Base-by-base conservation (phyloP, 92 coral and sea anemone species). In the Desmophyllum pertusum region DNA sequence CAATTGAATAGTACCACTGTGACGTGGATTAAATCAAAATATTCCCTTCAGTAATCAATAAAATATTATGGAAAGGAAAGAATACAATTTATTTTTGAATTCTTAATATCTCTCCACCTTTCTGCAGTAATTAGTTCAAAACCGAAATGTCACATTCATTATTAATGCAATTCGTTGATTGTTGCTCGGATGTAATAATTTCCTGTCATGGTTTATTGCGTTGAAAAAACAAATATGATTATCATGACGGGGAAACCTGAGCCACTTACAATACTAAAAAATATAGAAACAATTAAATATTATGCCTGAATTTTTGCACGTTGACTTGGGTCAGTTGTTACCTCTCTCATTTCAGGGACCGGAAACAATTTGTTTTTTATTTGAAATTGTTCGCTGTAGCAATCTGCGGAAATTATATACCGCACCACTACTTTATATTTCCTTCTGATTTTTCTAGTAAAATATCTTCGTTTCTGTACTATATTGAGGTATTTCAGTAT, bases 281-380 rank as follows among this genome's bases (percentile, higher is more conserved):
- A 57, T 6, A 57, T 30, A 30, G 30, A 42, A 40, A n/a, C 76
- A 71, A n/a, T n/a, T n/a, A n/a, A 71, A 71, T 71, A 71, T 50
- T 75, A 75, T 50, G n/a, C 43, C 31, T 75, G 43, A 35, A 19
- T 75, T 75, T 52, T 75, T 75, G 79, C 42, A 30, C 64, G 65
- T 35, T 4, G 29, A 31, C 15, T 29, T 3, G 79, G n/a, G n/a
- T n/a, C n/a, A n/a, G 64, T 48, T 52, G 79, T 7, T 10, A 21
- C 29, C 43, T 46, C 36, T 27, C n/a, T 10, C 76, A 42, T 40
- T 10, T 57, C 64, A 23, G 33, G 9, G 53, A 21, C 55, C 76
- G 76, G 55, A 71, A 71, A 43, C 29, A 23, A 21, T n/a, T 46
- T 42, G 6, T 37, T 37, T 36, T 36, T 57, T 25, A 6, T 57